Percentiles rank a stretch among this genome's conserved stretches.
Evolutionary conservation across 2,797 vertebrate genomes (phyloP).

Genomic region (Odontamblyopus lacepedii): DNA sequence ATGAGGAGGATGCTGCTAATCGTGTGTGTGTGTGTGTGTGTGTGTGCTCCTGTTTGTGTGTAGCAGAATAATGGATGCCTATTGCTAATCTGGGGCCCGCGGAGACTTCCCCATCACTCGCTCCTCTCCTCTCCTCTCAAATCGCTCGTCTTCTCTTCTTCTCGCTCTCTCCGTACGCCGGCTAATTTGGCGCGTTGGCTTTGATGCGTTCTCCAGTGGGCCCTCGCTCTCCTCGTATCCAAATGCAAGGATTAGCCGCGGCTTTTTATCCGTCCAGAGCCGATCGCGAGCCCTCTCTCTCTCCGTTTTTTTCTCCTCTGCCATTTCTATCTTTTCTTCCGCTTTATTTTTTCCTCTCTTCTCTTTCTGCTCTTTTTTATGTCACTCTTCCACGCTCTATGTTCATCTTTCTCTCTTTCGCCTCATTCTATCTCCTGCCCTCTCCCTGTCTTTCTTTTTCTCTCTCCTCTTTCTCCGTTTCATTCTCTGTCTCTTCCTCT

Average conservation of each 20-base stretch:
- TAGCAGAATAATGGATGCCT: slow-evolving; percentile 75
- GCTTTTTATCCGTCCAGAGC: slow-evolving; percentile 83
- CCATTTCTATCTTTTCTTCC: too few relatives aligned
- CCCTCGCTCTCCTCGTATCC: slow-evolving; percentile 84
- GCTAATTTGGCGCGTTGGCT: slow-evolving; percentile 82
- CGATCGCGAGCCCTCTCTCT: slow-evolving; percentile 78
- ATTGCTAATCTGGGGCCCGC: slow-evolving; percentile 84
- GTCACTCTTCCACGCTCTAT: slow-evolving; percentile 8
- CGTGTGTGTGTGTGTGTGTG: slow-evolving; percentile 70
- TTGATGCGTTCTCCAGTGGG: slow-evolving; percentile 84
- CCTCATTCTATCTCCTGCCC: slow-evolving; percentile 43
- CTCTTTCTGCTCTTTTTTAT: slow-evolving; percentile 39
- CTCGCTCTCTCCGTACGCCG: slow-evolving; percentile 69
- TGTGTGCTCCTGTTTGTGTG: slow-evolving; percentile 67
- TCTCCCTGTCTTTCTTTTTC: slow-evolving; percentile 50
- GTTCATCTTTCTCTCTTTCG: slow-evolving; percentile 48
- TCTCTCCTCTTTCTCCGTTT: too few relatives aligned
- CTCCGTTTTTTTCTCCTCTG: slow-evolving; percentile 39
- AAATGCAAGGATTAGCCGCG: slow-evolving; percentile 84
- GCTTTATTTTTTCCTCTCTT: slow-evolving; percentile 14
- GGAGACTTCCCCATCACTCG: slow-evolving; percentile 76
- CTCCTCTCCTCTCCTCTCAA: slow-evolving; percentile 74
- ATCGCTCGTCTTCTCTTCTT: slow-evolving; percentile 59
- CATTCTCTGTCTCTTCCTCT: too few relatives aligned
- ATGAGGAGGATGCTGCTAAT: slow-evolving; percentile 87